phyloP scores from a whole-genome alignment of 2,888 invertebrate genomes.

The Toxonevra muliebris region DNA sequence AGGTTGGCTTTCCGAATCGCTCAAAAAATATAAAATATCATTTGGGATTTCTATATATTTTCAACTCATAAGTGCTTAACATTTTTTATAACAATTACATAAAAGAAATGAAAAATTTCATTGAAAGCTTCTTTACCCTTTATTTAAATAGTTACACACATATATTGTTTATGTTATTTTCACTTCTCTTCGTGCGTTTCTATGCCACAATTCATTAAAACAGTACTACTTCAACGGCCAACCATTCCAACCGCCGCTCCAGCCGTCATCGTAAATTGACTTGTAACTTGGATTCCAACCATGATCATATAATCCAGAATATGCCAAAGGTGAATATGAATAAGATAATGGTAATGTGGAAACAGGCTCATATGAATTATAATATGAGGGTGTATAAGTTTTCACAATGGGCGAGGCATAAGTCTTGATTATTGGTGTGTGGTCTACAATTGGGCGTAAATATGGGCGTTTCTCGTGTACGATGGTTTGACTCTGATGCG shows the following conservation, averaged over 20 bases:
- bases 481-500: slow-evolving; percentile 62
- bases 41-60: too few relatives aligned
- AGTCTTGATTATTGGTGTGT: slow-evolving; percentile 50
- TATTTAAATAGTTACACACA: too few relatives aligned
- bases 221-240: slow-evolving; percentile 40
- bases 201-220: neutral
- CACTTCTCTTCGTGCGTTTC: slow-evolving; percentile 3
- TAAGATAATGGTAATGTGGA: slow-evolving; percentile 29
- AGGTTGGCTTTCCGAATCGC: too few relatives aligned
- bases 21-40: too few relatives aligned
- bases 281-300: slow-evolving; percentile 42
- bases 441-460: slow-evolving; percentile 54
- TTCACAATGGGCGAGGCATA: slow-evolving; percentile 38
- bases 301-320: slow-evolving; percentile 46
- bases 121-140: too few relatives aligned
- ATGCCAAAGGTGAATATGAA: slow-evolving; percentile 41
- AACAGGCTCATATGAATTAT: slow-evolving; percentile 28
- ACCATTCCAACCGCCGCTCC: slow-evolving; percentile 44
- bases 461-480: slow-evolving; percentile 62
- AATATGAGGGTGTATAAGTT: slow-evolving; percentile 24
- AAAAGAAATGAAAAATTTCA: too few relatives aligned
- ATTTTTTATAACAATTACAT: too few relatives aligned
- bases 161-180: neutral
- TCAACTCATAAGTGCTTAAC: too few relatives aligned
- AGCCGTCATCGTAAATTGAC: slow-evolving; percentile 37